Evolutionary conservation across 2,113 vertebrate genomes (phyloP).

Genomic region (Emydura subglobosa): DNA sequence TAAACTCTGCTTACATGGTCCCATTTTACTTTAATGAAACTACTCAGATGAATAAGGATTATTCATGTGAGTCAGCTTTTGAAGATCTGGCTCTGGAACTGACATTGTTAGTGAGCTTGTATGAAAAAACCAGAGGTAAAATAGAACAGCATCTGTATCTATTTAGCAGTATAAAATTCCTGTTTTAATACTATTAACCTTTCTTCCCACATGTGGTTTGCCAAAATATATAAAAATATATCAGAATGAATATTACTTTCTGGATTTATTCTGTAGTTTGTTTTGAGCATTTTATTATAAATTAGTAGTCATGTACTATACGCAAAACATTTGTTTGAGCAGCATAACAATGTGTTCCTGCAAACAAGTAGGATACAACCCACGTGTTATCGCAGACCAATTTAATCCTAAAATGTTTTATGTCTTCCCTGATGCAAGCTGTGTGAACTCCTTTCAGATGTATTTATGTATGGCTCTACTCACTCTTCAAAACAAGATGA

Average conservation of each 20-base stretch:
- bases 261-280: background rate
- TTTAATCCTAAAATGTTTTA: constrained; percentile 71
- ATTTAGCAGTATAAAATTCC: constrained; percentile 8
- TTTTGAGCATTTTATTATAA: constrained; percentile 10
- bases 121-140: background rate
- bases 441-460: constrained; percentile 61
- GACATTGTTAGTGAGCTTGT: background rate
- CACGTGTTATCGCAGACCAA: constrained; percentile 67
- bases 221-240: background rate
- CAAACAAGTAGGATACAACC: constrained; percentile 61
- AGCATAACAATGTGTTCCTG: constrained; percentile 50
- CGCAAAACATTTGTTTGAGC: constrained; percentile 32
- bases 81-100: background rate
- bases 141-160: background rate
- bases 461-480: constrained; percentile 48
- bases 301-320: constrained; percentile 23
- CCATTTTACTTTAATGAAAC: background rate
- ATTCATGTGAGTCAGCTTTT: background rate
- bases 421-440: constrained; percentile 51
- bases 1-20: background rate
- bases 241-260: background rate
- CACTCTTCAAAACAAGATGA: constrained; percentile 67
- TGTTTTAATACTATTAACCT: background rate
- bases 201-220: background rate
- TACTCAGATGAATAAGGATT: background rate